Evolutionary conservation across 2,113 vertebrate genomes (phyloP).

Genomic region (Sciurus niger): DNA sequence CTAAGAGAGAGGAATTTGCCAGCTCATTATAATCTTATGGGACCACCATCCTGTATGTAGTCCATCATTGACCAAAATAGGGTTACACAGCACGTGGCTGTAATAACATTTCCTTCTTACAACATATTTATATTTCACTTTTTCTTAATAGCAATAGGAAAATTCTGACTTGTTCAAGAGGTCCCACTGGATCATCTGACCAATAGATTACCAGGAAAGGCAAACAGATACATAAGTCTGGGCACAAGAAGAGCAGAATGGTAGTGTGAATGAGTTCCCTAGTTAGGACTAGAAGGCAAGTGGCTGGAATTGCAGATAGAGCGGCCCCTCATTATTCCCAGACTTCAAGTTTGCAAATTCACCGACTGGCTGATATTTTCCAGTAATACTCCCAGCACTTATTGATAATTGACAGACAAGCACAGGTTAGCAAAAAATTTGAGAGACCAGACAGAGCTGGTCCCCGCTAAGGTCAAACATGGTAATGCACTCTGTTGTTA

Average conservation of each 20-base stretch:
- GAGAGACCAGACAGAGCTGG: background rate
- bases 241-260: background rate
- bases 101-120: background rate
- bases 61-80: background rate
- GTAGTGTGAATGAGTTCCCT: background rate
- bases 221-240: background rate
- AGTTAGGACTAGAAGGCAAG: background rate
- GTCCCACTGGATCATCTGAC: background rate
- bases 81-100: background rate
- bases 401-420: background rate
- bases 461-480: background rate
- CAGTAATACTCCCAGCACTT: background rate
- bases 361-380: background rate
- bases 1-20: background rate
- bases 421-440: background rate
- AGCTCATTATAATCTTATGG: background rate
- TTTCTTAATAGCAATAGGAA: background rate
- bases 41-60: too few species aligned
- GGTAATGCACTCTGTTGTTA: background rate
- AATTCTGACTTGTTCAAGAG: background rate
- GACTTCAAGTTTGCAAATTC: background rate
- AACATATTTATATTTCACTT: background rate
- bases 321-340: background rate
- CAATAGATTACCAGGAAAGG: background rate
- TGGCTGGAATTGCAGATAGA: background rate